Percentiles rank a stretch among this genome's conserved stretches.
Conservation (phyloP, 2,888 invertebrate species). For the Acrobasis suavella region DNA sequence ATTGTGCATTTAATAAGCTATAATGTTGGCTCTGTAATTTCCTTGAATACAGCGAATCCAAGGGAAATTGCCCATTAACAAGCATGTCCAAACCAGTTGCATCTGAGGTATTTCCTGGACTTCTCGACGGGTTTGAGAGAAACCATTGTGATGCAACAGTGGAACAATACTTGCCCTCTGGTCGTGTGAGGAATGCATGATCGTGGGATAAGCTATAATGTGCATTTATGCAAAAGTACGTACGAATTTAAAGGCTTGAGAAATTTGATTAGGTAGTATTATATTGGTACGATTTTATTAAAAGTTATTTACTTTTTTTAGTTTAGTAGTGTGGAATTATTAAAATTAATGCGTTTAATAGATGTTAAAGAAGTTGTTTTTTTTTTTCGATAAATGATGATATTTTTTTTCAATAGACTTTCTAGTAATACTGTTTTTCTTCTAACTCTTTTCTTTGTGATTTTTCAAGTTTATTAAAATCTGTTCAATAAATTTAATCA, state of each 20-base stretch:
- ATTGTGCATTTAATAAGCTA: background rate
- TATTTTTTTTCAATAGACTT: no score
- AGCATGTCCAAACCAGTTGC: conserved; percentile 13
- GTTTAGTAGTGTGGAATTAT: no score
- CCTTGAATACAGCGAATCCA: background rate
- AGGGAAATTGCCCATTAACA: background rate
- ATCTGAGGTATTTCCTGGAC: conserved; percentile 43
- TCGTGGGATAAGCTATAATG: background rate
- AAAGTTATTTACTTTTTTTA: no score
- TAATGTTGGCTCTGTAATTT: background rate
- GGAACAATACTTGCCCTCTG: conserved; percentile 24
- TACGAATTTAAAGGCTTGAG: no score
- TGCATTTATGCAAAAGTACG: background rate
- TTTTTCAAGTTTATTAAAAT: no score
- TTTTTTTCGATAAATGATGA: no score
- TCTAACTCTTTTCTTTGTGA: no score
- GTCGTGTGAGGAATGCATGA: background rate
- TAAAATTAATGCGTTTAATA: background rate
- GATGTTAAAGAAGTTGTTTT: background rate
- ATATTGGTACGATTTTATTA: no score
- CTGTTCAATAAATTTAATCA: no score
- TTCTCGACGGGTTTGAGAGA: conserved; percentile 46
- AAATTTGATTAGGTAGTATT: no score
- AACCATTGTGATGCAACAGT: conserved; percentile 57
- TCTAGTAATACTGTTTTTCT: no score